Evolutionary conservation across 2,797 vertebrate species (phyloP).

Genomic region (Clarias fuscus): DNA sequence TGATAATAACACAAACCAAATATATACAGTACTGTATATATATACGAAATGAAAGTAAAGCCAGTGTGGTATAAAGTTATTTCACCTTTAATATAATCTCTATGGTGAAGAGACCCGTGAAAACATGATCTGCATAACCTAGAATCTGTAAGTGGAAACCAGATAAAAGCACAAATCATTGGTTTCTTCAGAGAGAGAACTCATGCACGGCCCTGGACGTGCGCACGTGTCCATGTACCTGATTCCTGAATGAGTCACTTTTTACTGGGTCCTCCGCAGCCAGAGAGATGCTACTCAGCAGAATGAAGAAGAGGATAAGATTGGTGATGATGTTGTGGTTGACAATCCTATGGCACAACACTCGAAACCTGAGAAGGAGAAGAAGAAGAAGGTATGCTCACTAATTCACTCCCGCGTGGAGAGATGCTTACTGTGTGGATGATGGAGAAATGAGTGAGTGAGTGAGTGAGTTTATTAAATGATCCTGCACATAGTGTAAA

Average conservation of each 20-base stretch:
- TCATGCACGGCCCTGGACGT: not conserved
- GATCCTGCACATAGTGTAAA: not conserved
- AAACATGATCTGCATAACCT: conserved; percentile 99
- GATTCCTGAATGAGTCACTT: conserved; percentile 91
- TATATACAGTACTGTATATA: too few species aligned
- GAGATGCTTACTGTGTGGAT: too few species aligned
- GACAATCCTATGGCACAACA: conserved; percentile 96
- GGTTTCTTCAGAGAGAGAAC: conserved; percentile 49
- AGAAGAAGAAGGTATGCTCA: not conserved
- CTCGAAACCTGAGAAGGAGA: conserved; percentile 81
- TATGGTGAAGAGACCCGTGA: conserved; percentile 99
- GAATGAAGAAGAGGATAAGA: conserved; percentile 99
- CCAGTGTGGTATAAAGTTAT: not conserved
- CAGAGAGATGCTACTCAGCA: conserved; percentile 98
- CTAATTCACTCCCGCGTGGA: not conserved
- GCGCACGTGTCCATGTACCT: conserved; percentile 73
- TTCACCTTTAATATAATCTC: conserved; percentile 99
- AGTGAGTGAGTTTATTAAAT: not conserved
- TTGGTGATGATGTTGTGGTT: conserved; percentile 99
- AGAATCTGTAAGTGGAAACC: conserved; percentile 83
- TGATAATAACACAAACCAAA: not conserved
- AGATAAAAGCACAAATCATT: conserved; percentile 47
- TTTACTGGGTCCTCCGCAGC: conserved; percentile 96
- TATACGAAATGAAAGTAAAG: not conserved
- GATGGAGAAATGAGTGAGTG: not conserved